These are phyloP conservation scores for Bolborhynchus lineola DNA, from an alignment of 2,113 vertebrate genomes.

Conservation along the genomic window DNA sequence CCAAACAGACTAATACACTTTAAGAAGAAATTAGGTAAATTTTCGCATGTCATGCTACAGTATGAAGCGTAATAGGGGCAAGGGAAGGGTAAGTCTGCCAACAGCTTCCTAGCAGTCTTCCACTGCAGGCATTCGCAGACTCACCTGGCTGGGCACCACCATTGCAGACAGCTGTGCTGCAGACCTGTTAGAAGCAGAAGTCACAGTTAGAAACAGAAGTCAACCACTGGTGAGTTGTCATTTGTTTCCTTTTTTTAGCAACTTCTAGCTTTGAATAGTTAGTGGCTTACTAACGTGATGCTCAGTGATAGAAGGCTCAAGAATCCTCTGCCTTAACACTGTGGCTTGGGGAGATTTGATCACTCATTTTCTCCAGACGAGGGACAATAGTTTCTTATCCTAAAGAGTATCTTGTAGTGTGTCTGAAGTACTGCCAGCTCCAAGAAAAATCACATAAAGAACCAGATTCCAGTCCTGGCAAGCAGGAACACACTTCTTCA, in stretches of 20 bases:
- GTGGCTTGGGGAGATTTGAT: background rate
- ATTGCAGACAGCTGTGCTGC: background rate
- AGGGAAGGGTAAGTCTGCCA: background rate
- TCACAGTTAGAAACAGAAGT: no score
- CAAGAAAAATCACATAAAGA: background rate
- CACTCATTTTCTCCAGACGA: background rate
- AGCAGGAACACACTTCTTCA: background rate
- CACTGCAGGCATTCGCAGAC: accelerated
- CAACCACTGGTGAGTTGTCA: background rate
- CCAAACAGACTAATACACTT: background rate
- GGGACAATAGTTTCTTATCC: background rate
- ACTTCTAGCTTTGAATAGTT: background rate
- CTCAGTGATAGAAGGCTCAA: background rate
- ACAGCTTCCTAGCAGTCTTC: background rate
- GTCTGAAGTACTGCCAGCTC: background rate
- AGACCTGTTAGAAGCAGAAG: background rate
- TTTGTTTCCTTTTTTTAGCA: background rate
- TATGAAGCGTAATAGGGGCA: background rate
- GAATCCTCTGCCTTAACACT: background rate
- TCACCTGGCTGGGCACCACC: background rate
- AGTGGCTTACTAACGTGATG: background rate
- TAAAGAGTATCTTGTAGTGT: background rate
- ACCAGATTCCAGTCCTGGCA: background rate
- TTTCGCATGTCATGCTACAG: background rate
- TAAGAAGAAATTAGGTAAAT: background rate